Percentiles rank a stretch among this genome's conserved stretches.
Evolutionary conservation across 2,797 vertebrate species (phyloP).

Genomic region (Ceyx erithaca): DNA sequence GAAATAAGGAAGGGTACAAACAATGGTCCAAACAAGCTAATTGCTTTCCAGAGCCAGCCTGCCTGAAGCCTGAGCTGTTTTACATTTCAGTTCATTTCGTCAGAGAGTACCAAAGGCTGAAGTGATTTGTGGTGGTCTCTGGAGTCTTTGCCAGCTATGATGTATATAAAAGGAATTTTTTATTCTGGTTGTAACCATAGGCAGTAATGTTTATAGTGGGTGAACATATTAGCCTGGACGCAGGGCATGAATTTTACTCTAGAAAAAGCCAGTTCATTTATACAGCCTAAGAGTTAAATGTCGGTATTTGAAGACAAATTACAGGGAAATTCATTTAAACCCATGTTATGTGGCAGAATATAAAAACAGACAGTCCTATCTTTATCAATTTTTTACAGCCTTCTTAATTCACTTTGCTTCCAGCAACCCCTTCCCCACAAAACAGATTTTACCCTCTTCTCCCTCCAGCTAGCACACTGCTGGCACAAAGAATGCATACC

Average conservation of each 20-base stretch:
- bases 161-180: conserved; percentile 77
- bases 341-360: conserved; percentile 67
- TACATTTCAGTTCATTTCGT: conserved; percentile 63
- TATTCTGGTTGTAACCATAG: conserved; percentile 76
- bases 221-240: conserved; percentile 76
- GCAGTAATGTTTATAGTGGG: conserved; percentile 78
- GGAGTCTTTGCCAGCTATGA: conserved; percentile 72
- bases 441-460: conserved; percentile 40
- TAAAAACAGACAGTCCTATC: conserved; percentile 69
- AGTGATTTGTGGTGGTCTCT: conserved; percentile 75
- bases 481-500: neutral
- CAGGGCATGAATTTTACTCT: conserved; percentile 78
- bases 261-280: conserved; percentile 75
- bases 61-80: conserved; percentile 40
- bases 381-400: conserved; percentile 62
- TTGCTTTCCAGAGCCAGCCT: conserved; percentile 57
- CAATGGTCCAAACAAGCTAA: conserved; percentile 66
- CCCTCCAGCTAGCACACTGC: neutral
- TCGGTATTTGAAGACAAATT: conserved; percentile 76
- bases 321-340: conserved; percentile 77
- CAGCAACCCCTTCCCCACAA: conserved; percentile 32
- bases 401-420: conserved; percentile 62
- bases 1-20: conserved; percentile 51
- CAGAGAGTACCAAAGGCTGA: conserved; percentile 58
- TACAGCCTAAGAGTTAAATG: conserved; percentile 76